A percentile compares a stretch with the other conserved stretches of the same genome.
phyloP scores from a whole-genome alignment of 2,888 invertebrate species.

The Latrodectus elegans region DNA sequence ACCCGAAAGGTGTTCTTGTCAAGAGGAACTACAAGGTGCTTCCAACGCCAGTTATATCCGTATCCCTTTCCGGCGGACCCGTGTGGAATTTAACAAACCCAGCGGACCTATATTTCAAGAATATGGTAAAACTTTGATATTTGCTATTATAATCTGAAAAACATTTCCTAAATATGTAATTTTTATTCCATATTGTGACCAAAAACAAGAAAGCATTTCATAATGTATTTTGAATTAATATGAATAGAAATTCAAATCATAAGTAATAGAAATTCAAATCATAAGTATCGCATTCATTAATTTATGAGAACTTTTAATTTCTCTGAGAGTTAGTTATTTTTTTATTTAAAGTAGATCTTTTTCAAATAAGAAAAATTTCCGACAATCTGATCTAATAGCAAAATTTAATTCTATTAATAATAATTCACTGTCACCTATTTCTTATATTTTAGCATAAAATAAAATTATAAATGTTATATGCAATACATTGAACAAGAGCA shows the following conservation, averaged over 20 bases:
- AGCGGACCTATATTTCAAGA: constrained; percentile 45
- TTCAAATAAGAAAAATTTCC: too few relatives aligned
- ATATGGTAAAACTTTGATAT: constrained; percentile 25
- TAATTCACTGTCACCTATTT: not conserved
- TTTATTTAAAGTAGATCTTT: too few relatives aligned
- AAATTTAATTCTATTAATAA: not conserved
- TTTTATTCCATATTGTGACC: not conserved
- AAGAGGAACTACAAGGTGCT: constrained; percentile 31
- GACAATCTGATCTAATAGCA: too few relatives aligned
- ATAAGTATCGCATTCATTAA: not conserved
- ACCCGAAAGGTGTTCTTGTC: constrained; percentile 22
- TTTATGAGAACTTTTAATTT: not conserved
- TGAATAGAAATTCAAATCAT: not conserved
- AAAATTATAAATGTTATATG: too few relatives aligned
- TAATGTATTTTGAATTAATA: not conserved
- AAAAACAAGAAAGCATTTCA: not conserved
- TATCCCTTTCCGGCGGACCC: constrained; percentile 52
- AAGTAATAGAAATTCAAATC: not conserved
- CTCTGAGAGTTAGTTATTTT: not conserved
- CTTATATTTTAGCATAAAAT: not conserved
- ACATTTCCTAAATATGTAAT: not conserved
- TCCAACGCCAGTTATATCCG: constrained; percentile 39
- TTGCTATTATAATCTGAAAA: too few relatives aligned
- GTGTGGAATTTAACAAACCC: constrained; percentile 50
- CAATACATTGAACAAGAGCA: too few relatives aligned